Base-by-base conservation (phyloP, 2,113 vertebrate genomes). In the Aegypius monachus region DNA sequence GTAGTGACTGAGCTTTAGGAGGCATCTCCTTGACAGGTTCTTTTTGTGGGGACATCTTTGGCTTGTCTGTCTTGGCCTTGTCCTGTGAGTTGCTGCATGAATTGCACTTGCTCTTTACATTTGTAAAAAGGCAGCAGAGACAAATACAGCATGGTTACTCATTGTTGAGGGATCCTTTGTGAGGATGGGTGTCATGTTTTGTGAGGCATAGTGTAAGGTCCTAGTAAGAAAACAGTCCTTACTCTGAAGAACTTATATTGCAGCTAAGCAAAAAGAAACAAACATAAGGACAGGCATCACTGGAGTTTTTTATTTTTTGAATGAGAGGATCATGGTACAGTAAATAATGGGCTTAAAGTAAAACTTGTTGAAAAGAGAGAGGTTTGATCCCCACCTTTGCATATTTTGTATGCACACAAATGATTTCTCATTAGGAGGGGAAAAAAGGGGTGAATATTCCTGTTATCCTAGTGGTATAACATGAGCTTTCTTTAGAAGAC, bases 131-230 rank as follows among this genome's bases (percentile, higher is more conserved):
- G 25, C 1, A 4, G 18, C 17, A 32, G 16, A 43, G 86, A 52
- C 14, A 27, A 31, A 66, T 11, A 6, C 13, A 50, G 4, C 4
- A 3, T 17, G 50, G 79, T 32, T 66, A 2, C 10, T 55, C 21
- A 8, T 4, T 58, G 2, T 13, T 63, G n/a, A 61, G 45, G 45
- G 38, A 36, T 66, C 47, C 23, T 58, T 47, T 34, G 47, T 29
- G 65, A 52, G 52, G 75, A 20, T 59, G 43, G 32, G 13, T 2
- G 1, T 13, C 16, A 0, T 5, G 42, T n/a, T 38, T 16, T 1
- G 7, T 23, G 42, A 52, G 11, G 15, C 19, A 7, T 9, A 27
- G 25, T 22, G 36, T 40, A n/a, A 75, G 26, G 16, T 59, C 17
- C 17, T 21, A 2, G 32, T 9, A 21, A 68, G 40, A n/a, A 56